Evolutionary conservation across 2,888 invertebrate species (phyloP).

Genomic region (Brachyptera risi): DNA sequence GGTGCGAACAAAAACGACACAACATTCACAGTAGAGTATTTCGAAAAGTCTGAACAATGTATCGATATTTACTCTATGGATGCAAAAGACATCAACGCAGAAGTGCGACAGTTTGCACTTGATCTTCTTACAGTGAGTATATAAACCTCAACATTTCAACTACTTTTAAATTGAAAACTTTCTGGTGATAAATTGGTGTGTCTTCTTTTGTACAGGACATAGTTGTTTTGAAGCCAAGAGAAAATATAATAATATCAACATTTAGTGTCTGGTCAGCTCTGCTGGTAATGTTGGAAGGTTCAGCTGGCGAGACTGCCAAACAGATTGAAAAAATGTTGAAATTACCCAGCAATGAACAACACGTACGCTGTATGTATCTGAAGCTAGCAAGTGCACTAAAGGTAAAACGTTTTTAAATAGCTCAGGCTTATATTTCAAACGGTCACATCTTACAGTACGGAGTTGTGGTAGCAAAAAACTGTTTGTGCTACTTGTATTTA

Average conservation of each 20-base stretch:
- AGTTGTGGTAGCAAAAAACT: too few species aligned
- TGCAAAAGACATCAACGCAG: background rate
- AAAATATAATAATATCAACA: slow-evolving; percentile 25
- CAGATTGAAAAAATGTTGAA: slow-evolving; percentile 20
- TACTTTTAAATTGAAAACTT: too few species aligned
- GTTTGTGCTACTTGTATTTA: too few species aligned
- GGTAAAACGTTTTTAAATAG: too few species aligned
- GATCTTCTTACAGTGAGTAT: slow-evolving; percentile 20
- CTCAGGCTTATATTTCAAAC: too few species aligned
- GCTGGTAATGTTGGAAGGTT: slow-evolving; percentile 23
- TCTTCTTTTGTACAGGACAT: background rate
- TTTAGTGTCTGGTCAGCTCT: slow-evolving; percentile 26
- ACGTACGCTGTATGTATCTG: too few species aligned
- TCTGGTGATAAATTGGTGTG: background rate
- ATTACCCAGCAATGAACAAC: too few species aligned
- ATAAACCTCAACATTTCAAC: too few species aligned
- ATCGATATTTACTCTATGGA: too few species aligned
- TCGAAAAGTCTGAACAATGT: too few species aligned
- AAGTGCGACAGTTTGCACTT: slow-evolving; percentile 15
- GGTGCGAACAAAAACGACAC: background rate
- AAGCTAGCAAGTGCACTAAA: background rate
- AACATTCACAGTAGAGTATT: too few species aligned
- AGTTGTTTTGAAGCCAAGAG: background rate
- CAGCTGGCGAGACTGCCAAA: slow-evolving; percentile 4
- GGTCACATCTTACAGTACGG: too few species aligned